These are phyloP conservation scores for Aphrophora alni DNA, from an alignment of 2,888 invertebrate species.

Conservation along the genomic window DNA sequence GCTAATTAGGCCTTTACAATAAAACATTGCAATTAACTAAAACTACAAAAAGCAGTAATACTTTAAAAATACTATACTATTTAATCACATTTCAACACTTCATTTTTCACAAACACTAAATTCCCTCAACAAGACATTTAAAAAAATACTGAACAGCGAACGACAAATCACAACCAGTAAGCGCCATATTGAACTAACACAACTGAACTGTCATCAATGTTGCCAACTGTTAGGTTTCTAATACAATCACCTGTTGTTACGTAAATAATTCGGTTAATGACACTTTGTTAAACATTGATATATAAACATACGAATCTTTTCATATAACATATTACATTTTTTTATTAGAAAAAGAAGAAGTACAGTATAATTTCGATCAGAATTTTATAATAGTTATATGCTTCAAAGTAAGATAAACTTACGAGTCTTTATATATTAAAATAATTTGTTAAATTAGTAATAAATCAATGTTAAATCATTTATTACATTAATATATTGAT, in stretches of 20 bases:
- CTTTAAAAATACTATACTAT: neutral
- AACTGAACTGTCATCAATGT: neutral
- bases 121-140: neutral
- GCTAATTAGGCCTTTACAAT: neutral
- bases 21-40: neutral
- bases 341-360: too few relatives aligned
- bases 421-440: too few relatives aligned
- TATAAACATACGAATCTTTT: too few relatives aligned
- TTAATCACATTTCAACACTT: neutral
- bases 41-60: neutral
- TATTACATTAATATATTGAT: too few relatives aligned
- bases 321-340: too few relatives aligned
- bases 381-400: too few relatives aligned
- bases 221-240: neutral
- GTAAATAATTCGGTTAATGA: too few relatives aligned
- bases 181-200: constrained; percentile 4
- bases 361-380: too few relatives aligned
- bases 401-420: too few relatives aligned
- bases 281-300: too few relatives aligned
- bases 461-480: too few relatives aligned
- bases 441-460: too few relatives aligned
- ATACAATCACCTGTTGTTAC: neutral
- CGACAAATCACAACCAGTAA: neutral
- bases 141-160: neutral
- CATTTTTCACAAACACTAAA: neutral